Percentiles rank a stretch among this genome's conserved stretches.
Evolutionary conservation across 2,888 invertebrate genomes (phyloP).

Genomic region (Apotomis capreana): DNA sequence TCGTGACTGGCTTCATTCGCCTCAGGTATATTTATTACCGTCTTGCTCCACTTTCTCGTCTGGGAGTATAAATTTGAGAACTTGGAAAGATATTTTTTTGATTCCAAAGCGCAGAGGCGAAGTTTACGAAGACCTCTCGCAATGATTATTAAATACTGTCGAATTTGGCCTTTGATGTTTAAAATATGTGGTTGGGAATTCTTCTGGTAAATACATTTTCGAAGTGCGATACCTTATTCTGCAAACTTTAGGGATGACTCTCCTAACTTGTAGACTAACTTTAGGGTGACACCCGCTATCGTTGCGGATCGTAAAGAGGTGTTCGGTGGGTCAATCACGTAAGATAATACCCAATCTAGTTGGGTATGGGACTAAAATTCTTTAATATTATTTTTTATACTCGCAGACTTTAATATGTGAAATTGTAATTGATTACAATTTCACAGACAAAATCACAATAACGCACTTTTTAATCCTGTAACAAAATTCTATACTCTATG

Average conservation of each 20-base stretch:
- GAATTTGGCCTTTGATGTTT: conserved; percentile 21
- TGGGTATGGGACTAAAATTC: too few species aligned
- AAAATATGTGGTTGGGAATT: conserved; percentile 24
- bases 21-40: conserved; percentile 41
- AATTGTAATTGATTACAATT: too few species aligned
- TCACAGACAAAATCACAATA: too few species aligned
- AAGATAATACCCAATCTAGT: neutral
- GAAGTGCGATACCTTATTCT: conserved; percentile 17
- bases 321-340: conserved; percentile 8
- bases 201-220: conserved; percentile 23
- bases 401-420: too few species aligned
- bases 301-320: conserved; percentile 12
- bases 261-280: conserved; percentile 33
- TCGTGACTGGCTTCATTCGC: conserved; percentile 26
- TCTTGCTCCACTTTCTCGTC: conserved; percentile 31
- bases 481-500: too few species aligned
- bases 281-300: conserved; percentile 24
- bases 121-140: conserved; percentile 20
- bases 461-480: too few species aligned
- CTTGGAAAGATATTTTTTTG: conserved; percentile 33
- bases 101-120: conserved; percentile 20
- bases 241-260: conserved; percentile 36
- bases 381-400: neutral
- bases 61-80: conserved; percentile 38
- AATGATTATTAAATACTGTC: conserved; percentile 30